Conservation (phyloP, 2,113 vertebrate genomes). For the Zosterops japonicus region DNA sequence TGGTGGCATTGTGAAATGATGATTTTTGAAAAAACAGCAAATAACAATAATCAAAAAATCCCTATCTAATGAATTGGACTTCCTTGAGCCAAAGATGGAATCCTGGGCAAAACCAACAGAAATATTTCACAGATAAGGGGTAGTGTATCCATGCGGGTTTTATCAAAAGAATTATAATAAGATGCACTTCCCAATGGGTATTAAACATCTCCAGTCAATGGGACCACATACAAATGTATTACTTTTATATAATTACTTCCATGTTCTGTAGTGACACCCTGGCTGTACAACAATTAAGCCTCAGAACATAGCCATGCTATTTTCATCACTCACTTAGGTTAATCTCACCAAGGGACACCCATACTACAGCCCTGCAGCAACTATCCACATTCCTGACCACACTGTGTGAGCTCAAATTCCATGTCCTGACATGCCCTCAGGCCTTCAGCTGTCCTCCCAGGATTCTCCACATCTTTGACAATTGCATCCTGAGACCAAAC, state of each 20-base stretch:
- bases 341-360: background rate
- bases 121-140: background rate
- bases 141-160: background rate
- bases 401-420: background rate
- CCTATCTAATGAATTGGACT: background rate
- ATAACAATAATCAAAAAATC: background rate
- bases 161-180: background rate
- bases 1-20: background rate
- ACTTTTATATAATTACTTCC: background rate
- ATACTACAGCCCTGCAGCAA: background rate
- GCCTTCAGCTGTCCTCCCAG: background rate
- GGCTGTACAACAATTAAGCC: background rate
- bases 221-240: background rate
- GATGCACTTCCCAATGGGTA: background rate
- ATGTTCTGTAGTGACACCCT: background rate
- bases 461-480: background rate
- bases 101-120: background rate
- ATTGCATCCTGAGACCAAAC: background rate
- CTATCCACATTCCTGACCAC: background rate
- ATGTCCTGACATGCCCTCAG: fast-evolving
- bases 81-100: background rate
- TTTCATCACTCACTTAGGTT: background rate
- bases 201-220: background rate
- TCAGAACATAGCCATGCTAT: fast-evolving
- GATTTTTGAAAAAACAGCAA: background rate